Base-by-base conservation (phyloP, 2,888 invertebrate species). In the Pammene fasciana region DNA sequence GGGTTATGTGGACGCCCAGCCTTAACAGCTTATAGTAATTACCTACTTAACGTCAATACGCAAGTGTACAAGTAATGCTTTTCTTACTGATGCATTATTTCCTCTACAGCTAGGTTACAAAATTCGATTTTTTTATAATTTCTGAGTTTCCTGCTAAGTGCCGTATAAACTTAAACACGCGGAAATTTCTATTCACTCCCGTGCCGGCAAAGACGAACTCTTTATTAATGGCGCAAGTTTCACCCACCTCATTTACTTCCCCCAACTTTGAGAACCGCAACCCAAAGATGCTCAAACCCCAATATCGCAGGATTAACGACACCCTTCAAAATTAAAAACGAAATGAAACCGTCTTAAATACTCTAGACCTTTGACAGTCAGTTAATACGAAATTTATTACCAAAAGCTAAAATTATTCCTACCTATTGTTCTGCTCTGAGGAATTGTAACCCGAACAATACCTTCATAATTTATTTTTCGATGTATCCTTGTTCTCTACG, bases 401-500 rank as follows among this genome's bases (percentile, higher is more conserved):
- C 79, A 75, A 79, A 83, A 83, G 82, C 82, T 84, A 86, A 89
- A 88, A 89, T 89, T 85, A 88, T 89, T 81, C 84, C 84, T 80
- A 84, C 86, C 90, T 89, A 90, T 91, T 92, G 90, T 91, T 86
- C 84, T 80, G 52, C 65, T 81, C 80, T 81, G 78, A 81, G 86
- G 86, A 86, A 86, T 88, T 88, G 80, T 85, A 85, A 88, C 82
- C 83, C 78, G 82, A 90, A 92, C 92, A 91, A 92, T 91, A 79
- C 91, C 79, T 85, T 86, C 90, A 91, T 92, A 92, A 92, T 89
- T 92, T 92, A 91, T 86, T 87, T 89, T 90, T 87, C 89, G 88
- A 90, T 85, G 84, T 87, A 87, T 86, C 88, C 85, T 85, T 86
- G 84, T 86, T 84, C 88, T 87, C 75, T 74, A 88, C 86, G 80